phyloP scores from a whole-genome alignment of 2,888 invertebrate species.

The Tipula unca region DNA sequence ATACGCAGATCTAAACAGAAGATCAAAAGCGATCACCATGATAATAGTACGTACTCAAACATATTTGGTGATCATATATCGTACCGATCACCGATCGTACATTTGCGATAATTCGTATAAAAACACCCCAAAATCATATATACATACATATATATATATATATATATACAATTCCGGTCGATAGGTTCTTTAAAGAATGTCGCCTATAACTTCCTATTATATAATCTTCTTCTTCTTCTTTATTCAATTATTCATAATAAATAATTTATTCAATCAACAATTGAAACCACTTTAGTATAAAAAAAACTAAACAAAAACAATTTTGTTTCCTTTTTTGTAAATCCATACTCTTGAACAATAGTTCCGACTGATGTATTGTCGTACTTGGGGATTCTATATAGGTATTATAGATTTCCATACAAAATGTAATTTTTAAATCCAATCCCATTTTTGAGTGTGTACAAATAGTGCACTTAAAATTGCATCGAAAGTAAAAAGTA shows the following conservation, averaged over 20 bases:
- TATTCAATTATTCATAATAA: not conserved
- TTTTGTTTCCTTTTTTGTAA: not conserved
- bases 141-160: no score
- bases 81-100: no score
- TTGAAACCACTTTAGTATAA: not conserved
- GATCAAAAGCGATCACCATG: no score
- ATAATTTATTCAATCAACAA: not conserved
- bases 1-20: no score
- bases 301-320: not conserved
- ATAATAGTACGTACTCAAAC: no score
- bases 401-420: not conserved
- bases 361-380: constrained; percentile 2
- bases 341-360: not conserved
- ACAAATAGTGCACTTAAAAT: not conserved
- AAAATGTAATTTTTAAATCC: not conserved
- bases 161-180: not conserved
- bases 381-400: not conserved
- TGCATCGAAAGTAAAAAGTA: not conserved
- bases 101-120: no score
- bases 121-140: no score
- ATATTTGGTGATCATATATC: no score
- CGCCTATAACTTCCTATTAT: not conserved
- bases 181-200: not conserved
- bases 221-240: not conserved
- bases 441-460: not conserved